These are phyloP conservation scores for Ictalurus punctatus DNA, from an alignment of 2,113 vertebrate species.

Conservation along the genomic window DNA sequence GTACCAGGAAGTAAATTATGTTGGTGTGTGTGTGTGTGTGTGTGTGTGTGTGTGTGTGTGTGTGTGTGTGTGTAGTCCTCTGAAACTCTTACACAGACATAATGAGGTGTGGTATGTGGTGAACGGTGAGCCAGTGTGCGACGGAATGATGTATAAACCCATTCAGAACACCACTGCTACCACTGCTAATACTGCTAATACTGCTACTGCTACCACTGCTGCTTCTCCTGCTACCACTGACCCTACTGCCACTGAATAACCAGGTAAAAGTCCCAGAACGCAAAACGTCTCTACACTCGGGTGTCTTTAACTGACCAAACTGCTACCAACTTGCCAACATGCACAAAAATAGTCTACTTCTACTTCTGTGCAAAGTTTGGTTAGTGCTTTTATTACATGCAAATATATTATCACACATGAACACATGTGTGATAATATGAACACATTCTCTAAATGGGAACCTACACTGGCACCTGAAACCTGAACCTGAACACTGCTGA, in stretches of 20 bases:
- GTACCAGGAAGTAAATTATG: background rate
- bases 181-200: too few species aligned
- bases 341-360: background rate
- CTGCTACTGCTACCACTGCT: background rate
- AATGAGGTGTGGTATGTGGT: constrained; percentile 78
- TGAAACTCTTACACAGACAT: constrained; percentile 75
- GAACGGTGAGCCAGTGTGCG: constrained; percentile 66
- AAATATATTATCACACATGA: background rate
- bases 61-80: constrained; percentile 66
- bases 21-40: constrained; percentile 28
- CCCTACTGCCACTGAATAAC: constrained; percentile 9
- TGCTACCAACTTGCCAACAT: background rate
- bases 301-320: too few species aligned
- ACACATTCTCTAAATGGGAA: background rate
- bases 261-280: background rate
- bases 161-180: constrained; percentile 43
- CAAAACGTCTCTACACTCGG: too few species aligned
- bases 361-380: background rate
- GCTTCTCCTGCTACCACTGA: background rate
- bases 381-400: background rate
- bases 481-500: background rate
- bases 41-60: constrained; percentile 42
- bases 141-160: constrained; percentile 48
- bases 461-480: background rate
- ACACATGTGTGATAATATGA: too few species aligned